Evolutionary conservation across 2,888 invertebrate genomes (phyloP).

Genomic region (Notodromas monacha): DNA sequence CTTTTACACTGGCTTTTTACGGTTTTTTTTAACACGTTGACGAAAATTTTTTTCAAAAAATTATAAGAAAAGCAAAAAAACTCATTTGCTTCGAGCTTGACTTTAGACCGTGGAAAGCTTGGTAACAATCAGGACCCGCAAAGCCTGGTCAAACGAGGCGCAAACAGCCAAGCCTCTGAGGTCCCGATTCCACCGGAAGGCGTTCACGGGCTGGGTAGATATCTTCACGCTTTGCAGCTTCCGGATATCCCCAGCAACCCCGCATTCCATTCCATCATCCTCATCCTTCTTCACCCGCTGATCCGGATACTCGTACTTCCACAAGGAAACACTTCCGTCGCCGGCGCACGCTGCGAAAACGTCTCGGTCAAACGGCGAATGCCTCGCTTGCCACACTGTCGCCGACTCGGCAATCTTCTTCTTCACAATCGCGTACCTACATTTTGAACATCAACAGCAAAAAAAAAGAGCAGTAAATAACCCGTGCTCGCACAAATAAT

Average conservation of each 20-base stretch:
- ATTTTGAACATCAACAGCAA: too few species aligned
- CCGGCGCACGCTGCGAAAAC: slow-evolving; percentile 68
- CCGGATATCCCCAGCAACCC: slow-evolving; percentile 37
- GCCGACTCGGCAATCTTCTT: slow-evolving; percentile 22
- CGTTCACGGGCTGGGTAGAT: slow-evolving; percentile 55
- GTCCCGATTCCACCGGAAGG: slow-evolving; percentile 69
- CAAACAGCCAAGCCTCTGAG: slow-evolving; percentile 57
- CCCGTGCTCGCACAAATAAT: too few species aligned
- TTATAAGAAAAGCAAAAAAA: too few species aligned
- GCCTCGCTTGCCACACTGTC: slow-evolving; percentile 58
- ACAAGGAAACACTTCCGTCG: slow-evolving; percentile 55
- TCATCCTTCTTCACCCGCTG: slow-evolving; percentile 32
- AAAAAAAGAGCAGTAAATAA: too few species aligned
- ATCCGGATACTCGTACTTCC: slow-evolving; percentile 81
- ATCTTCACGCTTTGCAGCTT: slow-evolving; percentile 44
- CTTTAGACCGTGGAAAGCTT: slow-evolving; percentile 45
- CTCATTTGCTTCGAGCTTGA: too few species aligned
- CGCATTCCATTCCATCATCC: slow-evolving; percentile 29
- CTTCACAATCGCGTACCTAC: neutral
- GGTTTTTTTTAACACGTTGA: too few species aligned
- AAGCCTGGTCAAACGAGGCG: slow-evolving; percentile 62
- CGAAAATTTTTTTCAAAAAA: too few species aligned
- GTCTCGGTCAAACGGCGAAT: slow-evolving; percentile 75
- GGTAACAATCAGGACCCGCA: slow-evolving; percentile 54
- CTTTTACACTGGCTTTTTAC: too few species aligned